Evolutionary conservation across 2,797 vertebrate species (phyloP).

Genomic region (Taenioides sp.): DNA sequence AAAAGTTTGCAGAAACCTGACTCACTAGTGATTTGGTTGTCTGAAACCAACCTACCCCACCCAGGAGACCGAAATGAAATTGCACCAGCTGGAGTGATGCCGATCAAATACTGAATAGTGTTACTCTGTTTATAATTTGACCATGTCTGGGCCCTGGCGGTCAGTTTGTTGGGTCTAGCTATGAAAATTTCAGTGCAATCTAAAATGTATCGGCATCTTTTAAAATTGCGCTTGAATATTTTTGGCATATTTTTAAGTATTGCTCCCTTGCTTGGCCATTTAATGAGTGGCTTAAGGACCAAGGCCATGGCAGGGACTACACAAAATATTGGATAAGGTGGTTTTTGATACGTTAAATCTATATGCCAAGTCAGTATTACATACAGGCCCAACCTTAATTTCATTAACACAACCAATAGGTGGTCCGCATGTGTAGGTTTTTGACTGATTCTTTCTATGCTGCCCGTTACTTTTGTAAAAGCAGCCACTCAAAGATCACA

Average conservation of each 20-base stretch:
- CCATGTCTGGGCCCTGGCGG: constrained; percentile 1
- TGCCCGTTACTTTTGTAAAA: no score
- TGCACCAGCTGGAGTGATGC: constrained; percentile 5
- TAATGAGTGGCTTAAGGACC: not conserved
- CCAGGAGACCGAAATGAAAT: constrained; percentile 14
- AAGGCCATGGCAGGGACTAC: not conserved
- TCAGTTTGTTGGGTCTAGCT: not conserved
- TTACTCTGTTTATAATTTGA: constrained; percentile 15
- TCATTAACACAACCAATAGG: no score
- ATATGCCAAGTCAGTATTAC: not conserved
- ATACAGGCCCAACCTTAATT: no score
- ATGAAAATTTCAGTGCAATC: not conserved
- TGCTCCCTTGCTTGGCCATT: constrained; percentile 9
- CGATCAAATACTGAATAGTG: constrained; percentile 12
- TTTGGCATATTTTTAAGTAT: constrained; percentile 6
- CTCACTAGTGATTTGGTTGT: constrained; percentile 15
- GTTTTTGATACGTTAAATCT: constrained; percentile 1
- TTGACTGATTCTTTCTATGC: no score
- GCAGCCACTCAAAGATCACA: no score
- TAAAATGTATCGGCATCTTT: not conserved
- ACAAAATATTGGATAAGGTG: not conserved
- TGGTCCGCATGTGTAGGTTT: no score
- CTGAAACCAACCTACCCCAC: constrained; percentile 7
- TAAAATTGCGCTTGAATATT: not conserved
- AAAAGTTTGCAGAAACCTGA: not conserved